Conservation (phyloP, 2,113 vertebrate genomes). For the Hyperoodon ampullatus region DNA sequence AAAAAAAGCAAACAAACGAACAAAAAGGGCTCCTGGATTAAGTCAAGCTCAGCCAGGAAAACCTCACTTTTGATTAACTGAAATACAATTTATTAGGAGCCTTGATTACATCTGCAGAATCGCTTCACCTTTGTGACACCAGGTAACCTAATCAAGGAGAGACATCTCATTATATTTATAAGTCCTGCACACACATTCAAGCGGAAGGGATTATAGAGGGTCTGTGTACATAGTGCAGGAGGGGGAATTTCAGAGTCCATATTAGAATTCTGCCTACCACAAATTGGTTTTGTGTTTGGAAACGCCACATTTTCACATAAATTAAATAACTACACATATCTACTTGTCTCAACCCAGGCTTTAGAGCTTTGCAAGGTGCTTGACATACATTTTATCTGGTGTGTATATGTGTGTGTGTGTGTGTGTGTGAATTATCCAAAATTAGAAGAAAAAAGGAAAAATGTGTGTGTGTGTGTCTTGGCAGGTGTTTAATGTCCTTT, state of each 20-base stretch:
- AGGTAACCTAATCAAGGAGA: not conserved
- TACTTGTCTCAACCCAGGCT: not conserved
- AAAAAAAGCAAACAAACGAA: too few species aligned
- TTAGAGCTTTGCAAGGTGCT: not conserved
- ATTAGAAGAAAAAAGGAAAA: not conserved
- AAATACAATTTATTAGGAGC: not conserved
- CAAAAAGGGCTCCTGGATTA: not conserved
- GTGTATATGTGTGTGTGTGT: not conserved
- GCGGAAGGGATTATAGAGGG: not conserved
- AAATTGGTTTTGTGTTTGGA: not conserved
- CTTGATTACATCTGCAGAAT: not conserved
- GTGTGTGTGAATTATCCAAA: not conserved
- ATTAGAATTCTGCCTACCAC: not conserved
- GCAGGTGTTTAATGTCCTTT: not conserved
- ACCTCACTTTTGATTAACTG: not conserved
- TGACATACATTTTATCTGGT: not conserved
- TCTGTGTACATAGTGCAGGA: not conserved
- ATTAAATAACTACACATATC: not conserved
- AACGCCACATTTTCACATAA: not conserved
- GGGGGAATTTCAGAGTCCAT: not conserved
- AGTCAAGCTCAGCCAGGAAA: not conserved
- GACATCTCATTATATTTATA: not conserved
- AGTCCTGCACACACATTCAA: not conserved
- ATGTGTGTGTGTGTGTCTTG: not conserved
- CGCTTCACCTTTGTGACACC: not conserved